phyloP scores from a whole-genome alignment of 1,140 invertebrate species.

The Ceratoteleas bidentatus region DNA sequence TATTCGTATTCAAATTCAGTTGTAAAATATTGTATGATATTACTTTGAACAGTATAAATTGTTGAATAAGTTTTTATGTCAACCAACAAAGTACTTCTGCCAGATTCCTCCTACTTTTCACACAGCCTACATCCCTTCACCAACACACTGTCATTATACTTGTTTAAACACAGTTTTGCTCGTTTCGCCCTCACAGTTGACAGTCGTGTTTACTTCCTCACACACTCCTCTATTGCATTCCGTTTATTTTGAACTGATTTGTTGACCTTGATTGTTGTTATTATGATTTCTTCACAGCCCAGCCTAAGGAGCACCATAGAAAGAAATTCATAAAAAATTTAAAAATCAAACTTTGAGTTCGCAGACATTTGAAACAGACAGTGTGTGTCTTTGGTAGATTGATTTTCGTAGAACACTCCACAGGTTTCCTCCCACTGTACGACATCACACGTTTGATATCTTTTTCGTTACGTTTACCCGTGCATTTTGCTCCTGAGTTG shows the following conservation, averaged over 20 bases:
- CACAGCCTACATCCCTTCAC: too few species aligned
- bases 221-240: too few species aligned
- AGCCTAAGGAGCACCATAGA: constrained; percentile 72
- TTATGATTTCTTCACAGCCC: constrained; percentile 76
- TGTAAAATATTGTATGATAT: too few species aligned
- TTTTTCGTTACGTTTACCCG: constrained; percentile 7
- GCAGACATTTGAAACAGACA: constrained; percentile 8
- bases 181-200: too few species aligned
- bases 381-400: constrained; percentile 15
- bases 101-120: too few species aligned
- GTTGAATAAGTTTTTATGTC: too few species aligned
- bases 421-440: constrained; percentile 28
- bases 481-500: constrained; percentile 17
- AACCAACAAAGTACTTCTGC: too few species aligned
- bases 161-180: too few species aligned
- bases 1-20: too few species aligned
- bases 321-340: constrained; percentile 61
- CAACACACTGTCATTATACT: too few species aligned
- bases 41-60: too few species aligned
- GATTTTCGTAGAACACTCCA: constrained; percentile 13
- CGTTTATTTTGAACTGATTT: too few species aligned
- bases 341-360: background rate
- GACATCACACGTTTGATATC: constrained; percentile 1
- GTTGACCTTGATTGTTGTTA: constrained; percentile 46
- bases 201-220: background rate